phyloP scores from a whole-genome alignment of 2,888 invertebrate species.

The Acronicta alni region DNA sequence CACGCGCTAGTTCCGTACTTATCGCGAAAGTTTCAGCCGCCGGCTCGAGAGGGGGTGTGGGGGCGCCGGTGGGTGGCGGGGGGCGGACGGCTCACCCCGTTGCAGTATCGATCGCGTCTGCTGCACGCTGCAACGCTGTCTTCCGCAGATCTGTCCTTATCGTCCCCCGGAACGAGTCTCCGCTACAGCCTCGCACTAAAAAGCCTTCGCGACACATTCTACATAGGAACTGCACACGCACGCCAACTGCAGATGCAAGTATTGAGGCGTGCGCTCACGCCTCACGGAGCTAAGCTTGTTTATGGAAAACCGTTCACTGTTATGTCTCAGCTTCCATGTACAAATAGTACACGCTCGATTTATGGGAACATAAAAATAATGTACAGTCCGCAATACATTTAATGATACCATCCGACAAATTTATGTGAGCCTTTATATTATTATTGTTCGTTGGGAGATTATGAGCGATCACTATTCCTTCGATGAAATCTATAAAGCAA shows the following conservation, averaged over 20 bases:
- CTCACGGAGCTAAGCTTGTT: constrained; percentile 73
- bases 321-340: constrained; percentile 59
- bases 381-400: constrained; percentile 49
- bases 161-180: constrained; percentile 81
- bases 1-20: constrained; percentile 89
- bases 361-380: constrained; percentile 63
- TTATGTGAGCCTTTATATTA: constrained; percentile 34
- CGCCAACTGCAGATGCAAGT: constrained; percentile 65
- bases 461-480: constrained; percentile 21
- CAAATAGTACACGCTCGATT: constrained; percentile 58
- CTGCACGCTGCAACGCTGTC: constrained; percentile 86
- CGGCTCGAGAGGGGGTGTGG: constrained; percentile 62
- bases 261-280: constrained; percentile 72
- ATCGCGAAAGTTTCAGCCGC: constrained; percentile 88
- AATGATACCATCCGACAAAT: constrained; percentile 39
- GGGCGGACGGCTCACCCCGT: constrained; percentile 64
- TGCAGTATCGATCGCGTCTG: constrained; percentile 88
- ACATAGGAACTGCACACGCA: constrained; percentile 68
- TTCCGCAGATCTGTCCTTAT: constrained; percentile 88
- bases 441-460: constrained; percentile 22
- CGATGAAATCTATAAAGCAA: constrained; percentile 1
- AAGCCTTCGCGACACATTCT: constrained; percentile 77
- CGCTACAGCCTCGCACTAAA: constrained; percentile 70
- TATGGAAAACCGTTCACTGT: constrained; percentile 73
- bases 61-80: constrained; percentile 49